Evolutionary conservation across 2,888 invertebrate genomes (phyloP), one percentile per base, ranked within the genome.

Genomic region (Fissipunctia ypsillon): DNA sequence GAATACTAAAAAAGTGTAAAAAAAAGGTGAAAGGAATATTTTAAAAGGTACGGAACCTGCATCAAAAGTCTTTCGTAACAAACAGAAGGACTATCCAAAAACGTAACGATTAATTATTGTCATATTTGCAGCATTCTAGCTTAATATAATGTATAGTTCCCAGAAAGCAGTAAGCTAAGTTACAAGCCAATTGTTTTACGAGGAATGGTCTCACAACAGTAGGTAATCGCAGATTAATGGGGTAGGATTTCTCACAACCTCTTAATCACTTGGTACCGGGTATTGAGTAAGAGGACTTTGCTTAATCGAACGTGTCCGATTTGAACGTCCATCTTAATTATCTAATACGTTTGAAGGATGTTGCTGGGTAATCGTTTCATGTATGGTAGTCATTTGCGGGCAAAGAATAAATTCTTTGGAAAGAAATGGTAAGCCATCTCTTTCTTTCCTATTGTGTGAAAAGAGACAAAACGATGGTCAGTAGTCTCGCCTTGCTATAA

Each of bases 241-340:
- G 35, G 0, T 28, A 35, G 31, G 35, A 57, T 76, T 79, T 78
- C 75, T 69, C 78, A 78, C 69, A 78, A 45, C 22, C 28, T 38
- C 59, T 68, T 59, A 52, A 78, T 50, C n/a, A 52, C 14, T 45
- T 12, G 25, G 45, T 48, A 69, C 72, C n/a, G 35, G 16, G 56
- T 71, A 76, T 61, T 43, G 41, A 14, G 12, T 59, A 35, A 52
- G 69, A 78, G 70, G 25, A 61, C 60, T 48, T 69, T 25, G 16
- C 19, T 56, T 71, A 70, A 78, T 71, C 71, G 79, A 61, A 70
- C 60, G 41, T 50, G 45, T 56, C 14, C 22, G 48, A 78, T 60
- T 78, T 35, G 19, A 78, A 41, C 16, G 54, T 35, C 60, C 31
- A 59, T 77, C 50, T 41, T 48, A 69, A 54, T 69, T 41, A 61